These are phyloP conservation scores for Lochmaea crataegi DNA, from an alignment of 2,888 invertebrate species.

Conservation along the genomic window DNA sequence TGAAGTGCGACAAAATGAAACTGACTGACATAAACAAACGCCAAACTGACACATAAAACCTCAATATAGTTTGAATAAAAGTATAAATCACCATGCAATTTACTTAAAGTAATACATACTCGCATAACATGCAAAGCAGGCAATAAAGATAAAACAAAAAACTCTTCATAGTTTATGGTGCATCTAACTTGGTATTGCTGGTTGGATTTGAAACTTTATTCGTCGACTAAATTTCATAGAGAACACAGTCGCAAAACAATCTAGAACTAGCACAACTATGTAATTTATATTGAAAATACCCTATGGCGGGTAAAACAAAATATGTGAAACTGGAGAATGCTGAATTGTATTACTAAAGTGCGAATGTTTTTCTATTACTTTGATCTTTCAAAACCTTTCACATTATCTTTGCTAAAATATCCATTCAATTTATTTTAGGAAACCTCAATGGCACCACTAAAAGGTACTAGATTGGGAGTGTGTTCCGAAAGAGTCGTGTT, in stretches of 20 bases:
- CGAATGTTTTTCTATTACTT: no score
- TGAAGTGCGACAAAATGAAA: neutral
- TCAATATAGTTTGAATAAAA: neutral
- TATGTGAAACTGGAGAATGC: neutral
- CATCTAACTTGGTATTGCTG: constrained; percentile 1
- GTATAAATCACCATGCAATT: neutral
- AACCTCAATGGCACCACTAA: no score
- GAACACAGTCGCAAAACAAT: neutral
- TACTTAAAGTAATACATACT: neutral
- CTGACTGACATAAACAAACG: no score
- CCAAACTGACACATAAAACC: neutral
- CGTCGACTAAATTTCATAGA: neutral
- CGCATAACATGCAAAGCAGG: neutral
- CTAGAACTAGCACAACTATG: neutral
- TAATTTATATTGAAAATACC: neutral
- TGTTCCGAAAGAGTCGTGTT: no score
- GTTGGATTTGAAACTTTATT: neutral
- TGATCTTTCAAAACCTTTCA: no score
- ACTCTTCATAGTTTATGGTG: neutral
- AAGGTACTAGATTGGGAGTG: no score
- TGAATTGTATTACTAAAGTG: neutral
- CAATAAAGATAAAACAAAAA: neutral
- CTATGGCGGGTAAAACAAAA: neutral
- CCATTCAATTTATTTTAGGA: no score
- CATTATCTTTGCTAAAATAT: no score